Percentiles rank a stretch among this genome's conserved stretches.
Evolutionary conservation across 2,797 vertebrate species (phyloP).

Genomic region (Leuciscus waleckii): DNA sequence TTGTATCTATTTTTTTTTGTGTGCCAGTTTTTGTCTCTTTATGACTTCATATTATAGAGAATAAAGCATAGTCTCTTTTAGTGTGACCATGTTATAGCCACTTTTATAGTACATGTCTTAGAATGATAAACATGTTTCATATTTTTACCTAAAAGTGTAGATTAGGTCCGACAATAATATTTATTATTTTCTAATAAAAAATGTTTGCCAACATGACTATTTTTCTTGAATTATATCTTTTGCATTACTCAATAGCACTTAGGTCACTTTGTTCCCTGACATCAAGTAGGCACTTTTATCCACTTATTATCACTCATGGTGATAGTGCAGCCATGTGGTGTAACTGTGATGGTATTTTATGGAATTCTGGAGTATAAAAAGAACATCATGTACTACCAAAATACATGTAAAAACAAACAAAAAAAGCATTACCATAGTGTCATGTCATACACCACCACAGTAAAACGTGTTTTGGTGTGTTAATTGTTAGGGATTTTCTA

Average conservation of each 20-base stretch:
- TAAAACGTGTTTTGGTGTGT: background rate
- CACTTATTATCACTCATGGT: background rate
- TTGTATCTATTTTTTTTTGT: background rate
- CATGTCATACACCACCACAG: background rate
- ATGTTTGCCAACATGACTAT: background rate
- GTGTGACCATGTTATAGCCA: background rate
- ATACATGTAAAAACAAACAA: background rate
- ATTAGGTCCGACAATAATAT: slow-evolving; percentile 44
- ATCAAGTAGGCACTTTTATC: background rate
- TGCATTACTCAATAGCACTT: background rate
- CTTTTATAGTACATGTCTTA: background rate
- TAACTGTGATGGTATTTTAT: background rate
- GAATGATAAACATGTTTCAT: slow-evolving; percentile 6
- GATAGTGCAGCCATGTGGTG: background rate
- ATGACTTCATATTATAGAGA: background rate
- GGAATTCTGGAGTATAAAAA: background rate
- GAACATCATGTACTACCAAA: background rate
- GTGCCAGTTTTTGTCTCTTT: background rate
- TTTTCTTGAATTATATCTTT: background rate
- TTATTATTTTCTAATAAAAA: slow-evolving; percentile 62
- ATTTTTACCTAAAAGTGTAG: slow-evolving; percentile 1
- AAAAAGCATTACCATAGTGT: background rate
- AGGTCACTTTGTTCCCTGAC: background rate
- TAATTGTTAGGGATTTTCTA: background rate
- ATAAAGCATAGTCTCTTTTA: background rate